Percentiles rank a stretch among this genome's conserved stretches.
Conservation (phyloP, 1,140 invertebrate genomes). For the Gonioctena quinquepunctata region DNA sequence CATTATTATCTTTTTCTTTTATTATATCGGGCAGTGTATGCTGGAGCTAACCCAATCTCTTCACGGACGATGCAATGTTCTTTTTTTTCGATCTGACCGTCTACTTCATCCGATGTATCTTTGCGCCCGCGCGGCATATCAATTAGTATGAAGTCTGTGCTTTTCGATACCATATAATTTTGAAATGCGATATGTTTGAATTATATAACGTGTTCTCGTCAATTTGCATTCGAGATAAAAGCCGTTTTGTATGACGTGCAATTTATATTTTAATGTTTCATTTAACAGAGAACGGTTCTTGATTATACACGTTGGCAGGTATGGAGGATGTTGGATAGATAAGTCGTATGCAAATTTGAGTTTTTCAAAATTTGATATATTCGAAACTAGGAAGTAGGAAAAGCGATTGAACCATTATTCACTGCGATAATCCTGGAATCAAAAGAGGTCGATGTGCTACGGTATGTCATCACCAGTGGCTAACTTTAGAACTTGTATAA, state of each 20-base stretch:
- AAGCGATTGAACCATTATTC: too few relatives aligned
- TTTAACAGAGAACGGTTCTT: not conserved
- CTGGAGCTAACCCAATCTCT: not conserved
- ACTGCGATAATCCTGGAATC: too few relatives aligned
- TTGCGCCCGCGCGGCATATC: not conserved
- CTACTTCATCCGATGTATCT: not conserved
- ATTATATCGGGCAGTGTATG: not conserved
- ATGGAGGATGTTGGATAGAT: not conserved
- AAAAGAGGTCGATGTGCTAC: too few relatives aligned
- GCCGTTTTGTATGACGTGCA: slow-evolving; percentile 10
- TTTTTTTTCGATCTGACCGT: slow-evolving; percentile 2
- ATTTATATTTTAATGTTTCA: slow-evolving; percentile 17
- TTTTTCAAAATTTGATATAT: not conserved
- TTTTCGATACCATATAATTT: slow-evolving; percentile 16
- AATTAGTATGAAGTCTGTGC: slow-evolving; percentile 12
- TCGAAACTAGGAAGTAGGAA: not conserved
- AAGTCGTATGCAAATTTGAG: not conserved
- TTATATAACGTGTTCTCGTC: slow-evolving; percentile 14
- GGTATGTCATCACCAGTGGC: too few relatives aligned
- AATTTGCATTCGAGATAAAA: slow-evolving; percentile 9
- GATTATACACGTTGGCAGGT: not conserved
- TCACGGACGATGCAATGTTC: not conserved
- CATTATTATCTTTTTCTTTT: too few relatives aligned
- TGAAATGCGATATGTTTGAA: slow-evolving; percentile 18
- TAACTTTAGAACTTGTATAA: too few relatives aligned